These are phyloP conservation scores for Erebia epiphron DNA, from an alignment of 2,888 invertebrate species.

Conservation along the genomic window DNA sequence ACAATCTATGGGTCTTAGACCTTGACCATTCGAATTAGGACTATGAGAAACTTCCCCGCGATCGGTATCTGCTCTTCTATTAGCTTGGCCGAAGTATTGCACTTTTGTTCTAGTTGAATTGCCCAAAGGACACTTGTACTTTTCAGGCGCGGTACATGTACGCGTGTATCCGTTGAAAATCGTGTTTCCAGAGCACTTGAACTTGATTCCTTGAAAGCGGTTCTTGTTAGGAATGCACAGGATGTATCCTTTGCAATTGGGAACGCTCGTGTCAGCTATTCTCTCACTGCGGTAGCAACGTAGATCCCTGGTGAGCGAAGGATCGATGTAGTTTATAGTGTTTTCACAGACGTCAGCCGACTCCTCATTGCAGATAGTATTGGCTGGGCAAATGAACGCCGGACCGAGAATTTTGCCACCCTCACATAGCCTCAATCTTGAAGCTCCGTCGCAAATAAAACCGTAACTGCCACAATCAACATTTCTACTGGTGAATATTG, in stretches of 20 bases:
- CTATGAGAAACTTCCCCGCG: slow-evolving; percentile 34
- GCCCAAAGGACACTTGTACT: slow-evolving; percentile 65
- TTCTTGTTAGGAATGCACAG: slow-evolving; percentile 72
- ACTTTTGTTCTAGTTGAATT: slow-evolving; percentile 51
- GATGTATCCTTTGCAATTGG: slow-evolving; percentile 76
- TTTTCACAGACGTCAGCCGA: slow-evolving; percentile 72
- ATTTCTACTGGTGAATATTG: slow-evolving; percentile 48
- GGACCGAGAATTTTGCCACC: slow-evolving; percentile 63
- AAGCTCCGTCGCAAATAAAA: slow-evolving; percentile 64
- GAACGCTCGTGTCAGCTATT: slow-evolving; percentile 69
- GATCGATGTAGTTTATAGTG: slow-evolving; percentile 64
- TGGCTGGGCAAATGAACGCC: slow-evolving; percentile 65
- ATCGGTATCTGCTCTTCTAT: slow-evolving; percentile 49
- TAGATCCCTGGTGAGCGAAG: slow-evolving; percentile 57
- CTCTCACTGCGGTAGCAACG: slow-evolving; percentile 69
- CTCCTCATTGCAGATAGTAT: slow-evolving; percentile 72
- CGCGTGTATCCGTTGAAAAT: slow-evolving; percentile 70
- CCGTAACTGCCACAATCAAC: slow-evolving; percentile 70
- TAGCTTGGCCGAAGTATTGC: slow-evolving; percentile 52
- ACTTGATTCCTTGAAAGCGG: slow-evolving; percentile 74
- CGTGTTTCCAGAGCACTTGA: slow-evolving; percentile 71
- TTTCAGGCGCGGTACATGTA: slow-evolving; percentile 67
- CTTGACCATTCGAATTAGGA: slow-evolving; percentile 33
- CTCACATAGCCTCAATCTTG: slow-evolving; percentile 66
- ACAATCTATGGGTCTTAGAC: slow-evolving; percentile 64